Conservation (phyloP, 2,888 invertebrate species). For the Nomada lathburiana region DNA sequence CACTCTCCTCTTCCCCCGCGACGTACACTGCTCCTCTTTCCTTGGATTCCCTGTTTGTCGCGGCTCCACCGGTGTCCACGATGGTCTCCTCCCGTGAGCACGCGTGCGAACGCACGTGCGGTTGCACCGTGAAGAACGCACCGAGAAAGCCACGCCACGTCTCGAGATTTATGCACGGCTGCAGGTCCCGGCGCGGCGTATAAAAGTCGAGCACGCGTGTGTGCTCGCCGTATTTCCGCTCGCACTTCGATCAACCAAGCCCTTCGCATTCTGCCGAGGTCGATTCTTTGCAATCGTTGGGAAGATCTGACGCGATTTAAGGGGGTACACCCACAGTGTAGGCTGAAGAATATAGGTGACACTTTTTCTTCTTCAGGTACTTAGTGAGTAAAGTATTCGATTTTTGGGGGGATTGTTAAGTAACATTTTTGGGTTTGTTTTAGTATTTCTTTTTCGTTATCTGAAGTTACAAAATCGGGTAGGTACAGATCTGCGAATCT, state of each 20-base stretch:
- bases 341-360: too few species aligned
- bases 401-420: too few species aligned
- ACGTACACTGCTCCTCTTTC: conserved; percentile 10
- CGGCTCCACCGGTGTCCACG: conserved; percentile 23
- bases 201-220: conserved; percentile 37
- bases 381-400: too few species aligned
- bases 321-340: too few species aligned
- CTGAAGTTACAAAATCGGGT: too few species aligned
- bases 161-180: conserved; percentile 43
- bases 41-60: conserved; percentile 30
- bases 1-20: conserved; percentile 1
- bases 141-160: conserved; percentile 2
- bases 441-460: too few species aligned
- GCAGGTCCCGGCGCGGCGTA: conserved; percentile 13
- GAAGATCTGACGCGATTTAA: background rate
- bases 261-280: background rate
- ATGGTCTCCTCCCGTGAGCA: conserved; percentile 43
- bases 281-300: background rate
- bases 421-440: too few species aligned
- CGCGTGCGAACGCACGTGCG: conserved; percentile 66
- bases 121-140: conserved; percentile 39
- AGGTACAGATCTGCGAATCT: too few species aligned
- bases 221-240: conserved; percentile 14
- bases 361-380: too few species aligned
- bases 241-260: background rate